A percentile compares a stretch with the other conserved stretches of the same genome.
phyloP scores from a whole-genome alignment of 2,113 vertebrate genomes.

The Leucosticte australis region DNA sequence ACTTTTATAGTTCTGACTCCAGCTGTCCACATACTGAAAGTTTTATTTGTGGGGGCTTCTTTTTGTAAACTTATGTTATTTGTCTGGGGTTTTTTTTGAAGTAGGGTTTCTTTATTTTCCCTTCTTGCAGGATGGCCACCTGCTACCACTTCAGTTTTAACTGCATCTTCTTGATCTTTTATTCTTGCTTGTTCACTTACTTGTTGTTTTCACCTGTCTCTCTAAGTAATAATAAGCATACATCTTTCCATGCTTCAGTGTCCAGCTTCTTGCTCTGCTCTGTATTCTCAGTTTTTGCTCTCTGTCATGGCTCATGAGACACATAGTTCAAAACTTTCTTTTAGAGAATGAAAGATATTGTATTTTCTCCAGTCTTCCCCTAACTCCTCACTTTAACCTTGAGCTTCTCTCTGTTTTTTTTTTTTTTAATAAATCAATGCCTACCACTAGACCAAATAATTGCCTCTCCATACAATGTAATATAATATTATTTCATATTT shows the following conservation, averaged over 20 bases:
- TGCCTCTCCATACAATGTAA: neutral
- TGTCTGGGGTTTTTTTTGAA: neutral
- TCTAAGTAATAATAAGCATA: slow-evolving; percentile 47
- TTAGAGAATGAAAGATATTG: slow-evolving; percentile 1
- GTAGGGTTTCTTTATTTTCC: neutral
- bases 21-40: neutral
- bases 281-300: slow-evolving; percentile 16
- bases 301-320: slow-evolving; percentile 39
- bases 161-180: neutral
- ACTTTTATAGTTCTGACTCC: neutral
- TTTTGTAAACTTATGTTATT: neutral
- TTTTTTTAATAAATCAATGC: neutral
- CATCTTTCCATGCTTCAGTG: slow-evolving; percentile 58
- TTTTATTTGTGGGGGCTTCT: neutral
- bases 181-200: slow-evolving; percentile 21
- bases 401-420: neutral
- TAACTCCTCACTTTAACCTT: slow-evolving; percentile 17
- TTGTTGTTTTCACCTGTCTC: slow-evolving; percentile 38
- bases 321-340: slow-evolving; percentile 20
- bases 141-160: slow-evolving; percentile 12
- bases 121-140: neutral
- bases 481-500: neutral
- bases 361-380: slow-evolving; percentile 2
- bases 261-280: slow-evolving; percentile 24
- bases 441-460: neutral